Evolutionary conservation across 2,113 vertebrate species (phyloP), one percentile per base, ranked within the genome.

Genomic region (Oxyura jamaicensis): DNA sequence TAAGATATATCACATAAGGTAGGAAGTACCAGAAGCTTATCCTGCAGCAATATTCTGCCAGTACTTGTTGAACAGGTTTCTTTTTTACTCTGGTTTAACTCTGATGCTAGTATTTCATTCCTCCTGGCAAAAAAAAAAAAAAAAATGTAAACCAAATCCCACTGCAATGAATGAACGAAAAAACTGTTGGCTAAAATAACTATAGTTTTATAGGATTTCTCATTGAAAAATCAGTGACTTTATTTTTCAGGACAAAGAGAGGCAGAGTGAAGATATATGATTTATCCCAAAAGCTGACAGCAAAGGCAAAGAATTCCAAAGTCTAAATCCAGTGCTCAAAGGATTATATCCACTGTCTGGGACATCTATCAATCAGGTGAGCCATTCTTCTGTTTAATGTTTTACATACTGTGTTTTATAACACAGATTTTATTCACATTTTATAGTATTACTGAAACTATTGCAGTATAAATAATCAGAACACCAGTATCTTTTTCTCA

Each of bases 11-110:
- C 93, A 72, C 35, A 36, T 82, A 95, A 69, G 33, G 82, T 1
- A 82, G 67, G 48, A 91, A 88, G 35, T 23, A 95, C 74, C 86
- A 93, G 86, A 92, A 96, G 53, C 77, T 91, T 86, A 62, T 91
- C 93, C 89, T 95, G 81, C 52, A 91, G 92, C 86, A 89, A 79
- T 79, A 69, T 62, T 76, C 76, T 78, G 68, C 60, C 69, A 79
- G 12, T 76, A 36, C 75, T 90, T 88, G 42, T 90, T 93, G 88
- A 88, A 88, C 56, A 75, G 53, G 72, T 95, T 90, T 90, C 73
- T 88, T 90, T 84, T 36, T 50, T 22, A 68, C 35, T 81, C 83
- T 78, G 46, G 18, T 90, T 74, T 95, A 80, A 93, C 33, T 75
- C 69, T 88, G 28, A 81, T 78, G 65, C 9, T 88, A 60, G 42